Base-by-base conservation (phyloP, 2,797 vertebrate species). In the Microchirus variegatus region DNA sequence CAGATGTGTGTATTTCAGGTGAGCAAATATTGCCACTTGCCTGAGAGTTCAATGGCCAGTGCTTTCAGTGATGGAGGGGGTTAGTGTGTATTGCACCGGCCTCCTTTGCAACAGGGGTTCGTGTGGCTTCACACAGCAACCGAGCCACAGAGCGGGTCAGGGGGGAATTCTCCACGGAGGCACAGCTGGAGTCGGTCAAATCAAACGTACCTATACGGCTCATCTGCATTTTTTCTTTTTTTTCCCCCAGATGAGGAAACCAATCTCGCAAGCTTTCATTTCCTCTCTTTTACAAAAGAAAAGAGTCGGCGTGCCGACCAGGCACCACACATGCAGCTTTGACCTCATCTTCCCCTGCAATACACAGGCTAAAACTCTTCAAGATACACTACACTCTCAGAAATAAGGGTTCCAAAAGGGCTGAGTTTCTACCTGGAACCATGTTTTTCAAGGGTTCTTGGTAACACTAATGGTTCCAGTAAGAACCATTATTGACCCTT, bases 21-120 rank as follows among this genome's bases (percentile, higher is more conserved):
- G 95, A 95, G 94, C 95, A 98, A 97, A 97, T 94, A 97, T 93
- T 94, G 93, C 93, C 90, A 88, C 91, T 94, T 93, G 92, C 91
- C 88, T 90, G 90, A 94, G 93, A 92, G 89, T 89, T 93, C 91
- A 92, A 90, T 92, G 91, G 87, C 88, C 83, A 85, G 81, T 86
- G 82, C 81, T 86, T 90, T 92, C 66, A n/a, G n/a, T n/a, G 70
- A 60, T 89, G 92, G 92, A 57, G 84, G 87, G 89, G 57, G 84
- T n/a, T n/a, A n/a, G 93, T 95, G 95, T 75, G 94, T 93, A 93
- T 93, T 93, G 94, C 90, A 82, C n/a, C n/a, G n/a, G n/a, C n/a
- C n/a, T n/a, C n/a, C n/a, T n/a, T n/a, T n/a, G n/a, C n/a, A n/a
- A n/a, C n/a, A 92, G 92, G 71, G 78, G 84, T 80, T 52, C 75